phyloP scores from a whole-genome alignment of 2,888 invertebrate species.

The Lingula anatina region DNA sequence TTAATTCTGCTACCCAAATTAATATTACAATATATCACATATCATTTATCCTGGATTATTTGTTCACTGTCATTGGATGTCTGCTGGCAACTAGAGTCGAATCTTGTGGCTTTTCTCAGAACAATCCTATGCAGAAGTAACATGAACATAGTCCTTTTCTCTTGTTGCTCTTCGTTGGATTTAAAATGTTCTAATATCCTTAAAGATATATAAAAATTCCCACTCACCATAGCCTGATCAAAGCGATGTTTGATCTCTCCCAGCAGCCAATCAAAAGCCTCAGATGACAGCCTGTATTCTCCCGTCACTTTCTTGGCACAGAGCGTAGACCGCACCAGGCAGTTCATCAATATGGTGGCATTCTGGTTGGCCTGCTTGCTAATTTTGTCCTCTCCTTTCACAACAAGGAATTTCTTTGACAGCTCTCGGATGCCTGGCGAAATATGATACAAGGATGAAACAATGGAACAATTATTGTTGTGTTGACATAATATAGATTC shows the following conservation, averaged over 20 bases:
- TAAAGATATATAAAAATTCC: not conserved
- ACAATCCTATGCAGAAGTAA: not conserved
- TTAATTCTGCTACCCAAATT: no score
- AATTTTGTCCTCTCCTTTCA: slow-evolving; percentile 79
- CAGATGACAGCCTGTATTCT: slow-evolving; percentile 85
- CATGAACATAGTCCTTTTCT: no score
- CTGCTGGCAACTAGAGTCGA: no score
- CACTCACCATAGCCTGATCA: slow-evolving; percentile 86
- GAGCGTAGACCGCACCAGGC: slow-evolving; percentile 78
- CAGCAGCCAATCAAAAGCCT: slow-evolving; percentile 99
- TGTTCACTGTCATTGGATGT: no score
- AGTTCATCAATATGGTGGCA: slow-evolving; percentile 94
- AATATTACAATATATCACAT: no score
- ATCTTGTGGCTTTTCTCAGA: no score
- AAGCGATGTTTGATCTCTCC: slow-evolving; percentile 99
- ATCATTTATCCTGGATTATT: no score
- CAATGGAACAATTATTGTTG: no score
- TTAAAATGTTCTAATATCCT: no score
- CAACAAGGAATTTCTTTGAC: slow-evolving; percentile 63
- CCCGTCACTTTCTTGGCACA: slow-evolving; percentile 96
- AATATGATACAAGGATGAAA: not conserved
- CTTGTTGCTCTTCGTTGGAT: no score
- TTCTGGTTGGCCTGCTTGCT: slow-evolving; percentile 98
- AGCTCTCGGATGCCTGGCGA: slow-evolving; percentile 72
- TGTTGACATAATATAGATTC: no score